Evolutionary conservation across 2,113 vertebrate genomes (phyloP), one percentile per base, ranked within the genome.

Genomic region (Barbus barbus): DNA sequence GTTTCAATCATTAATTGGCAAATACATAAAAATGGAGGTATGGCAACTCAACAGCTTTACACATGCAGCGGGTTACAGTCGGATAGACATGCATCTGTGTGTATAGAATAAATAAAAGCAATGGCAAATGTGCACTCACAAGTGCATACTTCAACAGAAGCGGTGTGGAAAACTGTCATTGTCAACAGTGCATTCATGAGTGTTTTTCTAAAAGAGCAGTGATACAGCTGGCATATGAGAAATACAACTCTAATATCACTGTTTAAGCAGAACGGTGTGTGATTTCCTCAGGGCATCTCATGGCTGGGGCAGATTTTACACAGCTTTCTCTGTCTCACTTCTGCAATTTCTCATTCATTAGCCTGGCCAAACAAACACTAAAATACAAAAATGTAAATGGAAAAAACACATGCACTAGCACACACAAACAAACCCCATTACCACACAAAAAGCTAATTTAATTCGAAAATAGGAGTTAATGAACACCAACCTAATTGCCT

Each of bases 351-450:
- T 60, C 69, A 69, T 80, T 77, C 38, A 56, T 75, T 83, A 78
- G 33, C 58, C n/a, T 5, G 38, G 22, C 41, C 56, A 63, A 85
- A 60, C 83, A 79, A 65, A 80, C 60, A 80, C 61, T 90, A 90
- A 92, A 84, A 87, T 87, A 88, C 88, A 88, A 90, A 90, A 91
- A 88, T 91, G 83, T 63, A 87, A 67, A 81, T 78, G 87, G 82
- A 83, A 90, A 36, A 73, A 48, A 88, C 31, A 58, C 51, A 77
- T 58, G 61, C 74, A 71, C 60, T 67, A 44, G 73, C 72, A 82
- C 26, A 77, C 79, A 83, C 60, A 76, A 44, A 82, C 79, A 44
- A 28, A 22, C 33, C 78, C 61, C 61, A 65, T 48, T 67, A 75
- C 61, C 60, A 14, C 58, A 65, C 60, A 80, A 80, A 63, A 67